Conservation (phyloP, 2,113 vertebrate genomes). For the Oxyruncus cristatus region DNA sequence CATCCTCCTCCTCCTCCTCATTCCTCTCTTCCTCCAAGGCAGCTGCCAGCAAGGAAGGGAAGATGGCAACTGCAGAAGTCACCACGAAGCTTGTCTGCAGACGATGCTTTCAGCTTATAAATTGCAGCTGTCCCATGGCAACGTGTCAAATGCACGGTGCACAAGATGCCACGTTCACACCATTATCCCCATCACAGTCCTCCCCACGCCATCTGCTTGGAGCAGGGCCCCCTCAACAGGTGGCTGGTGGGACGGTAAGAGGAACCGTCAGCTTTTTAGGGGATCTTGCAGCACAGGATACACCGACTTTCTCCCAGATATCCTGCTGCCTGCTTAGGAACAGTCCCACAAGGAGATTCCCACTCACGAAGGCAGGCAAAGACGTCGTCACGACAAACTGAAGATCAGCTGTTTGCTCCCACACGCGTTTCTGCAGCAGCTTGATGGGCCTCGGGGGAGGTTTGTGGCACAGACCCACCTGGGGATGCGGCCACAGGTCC, state of each 20-base stretch:
- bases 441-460: background rate
- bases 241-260: constrained; percentile 4
- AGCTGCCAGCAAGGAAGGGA: background rate
- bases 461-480: background rate
- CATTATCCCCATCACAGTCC: background rate
- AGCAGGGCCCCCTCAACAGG: background rate
- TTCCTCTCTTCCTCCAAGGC: background rate
- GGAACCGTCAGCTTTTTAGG: background rate
- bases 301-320: background rate
- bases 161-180: background rate
- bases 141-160: background rate
- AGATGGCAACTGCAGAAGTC: background rate
- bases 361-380: background rate
- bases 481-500: background rate
- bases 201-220: constrained; percentile 10
- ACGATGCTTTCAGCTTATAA: background rate
- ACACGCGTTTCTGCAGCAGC: background rate
- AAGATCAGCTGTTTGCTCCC: background rate
- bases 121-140: background rate
- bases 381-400: background rate
- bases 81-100: background rate
- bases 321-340: background rate
- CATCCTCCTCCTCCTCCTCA: background rate
- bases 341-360: background rate
- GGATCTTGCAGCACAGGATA: background rate